Percentiles rank a stretch among this genome's conserved stretches.
These are phyloP conservation scores for Prunella himalayana DNA, from an alignment of 2,113 vertebrate genomes.

Conservation along the genomic window DNA sequence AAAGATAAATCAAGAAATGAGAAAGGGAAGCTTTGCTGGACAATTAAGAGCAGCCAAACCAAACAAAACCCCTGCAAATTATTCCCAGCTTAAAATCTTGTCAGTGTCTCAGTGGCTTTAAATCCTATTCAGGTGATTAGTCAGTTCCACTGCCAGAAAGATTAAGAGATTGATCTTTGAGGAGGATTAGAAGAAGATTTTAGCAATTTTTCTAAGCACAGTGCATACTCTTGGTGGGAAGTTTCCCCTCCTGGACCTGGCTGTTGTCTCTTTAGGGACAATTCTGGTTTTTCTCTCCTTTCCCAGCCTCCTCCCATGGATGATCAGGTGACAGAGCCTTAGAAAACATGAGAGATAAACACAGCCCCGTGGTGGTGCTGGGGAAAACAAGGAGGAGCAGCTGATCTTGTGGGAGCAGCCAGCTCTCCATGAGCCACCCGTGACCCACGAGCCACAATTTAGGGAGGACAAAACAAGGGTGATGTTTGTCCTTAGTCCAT, in stretches of 20 bases:
- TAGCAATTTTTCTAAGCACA: background rate
- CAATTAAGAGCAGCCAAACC: background rate
- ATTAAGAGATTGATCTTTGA: background rate
- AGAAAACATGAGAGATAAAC: background rate
- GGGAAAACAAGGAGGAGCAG: background rate
- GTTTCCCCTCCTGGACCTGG: background rate
- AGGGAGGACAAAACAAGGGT: background rate
- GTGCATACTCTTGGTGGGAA: background rate
- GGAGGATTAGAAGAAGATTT: background rate
- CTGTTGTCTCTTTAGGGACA: background rate
- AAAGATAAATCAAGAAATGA: background rate
- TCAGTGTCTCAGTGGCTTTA: background rate
- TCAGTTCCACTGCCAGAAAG: background rate
- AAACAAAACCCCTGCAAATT: background rate
- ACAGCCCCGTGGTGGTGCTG: background rate
- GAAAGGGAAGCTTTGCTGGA: background rate
- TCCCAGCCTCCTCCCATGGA: fast-evolving
- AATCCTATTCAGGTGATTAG: background rate
- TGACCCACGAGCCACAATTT: background rate
- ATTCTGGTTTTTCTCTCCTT: background rate
- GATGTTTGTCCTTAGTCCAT: background rate
- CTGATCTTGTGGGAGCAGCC: background rate
- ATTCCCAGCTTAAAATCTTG: background rate
- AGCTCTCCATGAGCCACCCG: background rate
- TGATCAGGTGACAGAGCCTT: background rate